Base-by-base conservation (phyloP, 1,140 invertebrate genomes). In the Anoplolepis gracilipes region DNA sequence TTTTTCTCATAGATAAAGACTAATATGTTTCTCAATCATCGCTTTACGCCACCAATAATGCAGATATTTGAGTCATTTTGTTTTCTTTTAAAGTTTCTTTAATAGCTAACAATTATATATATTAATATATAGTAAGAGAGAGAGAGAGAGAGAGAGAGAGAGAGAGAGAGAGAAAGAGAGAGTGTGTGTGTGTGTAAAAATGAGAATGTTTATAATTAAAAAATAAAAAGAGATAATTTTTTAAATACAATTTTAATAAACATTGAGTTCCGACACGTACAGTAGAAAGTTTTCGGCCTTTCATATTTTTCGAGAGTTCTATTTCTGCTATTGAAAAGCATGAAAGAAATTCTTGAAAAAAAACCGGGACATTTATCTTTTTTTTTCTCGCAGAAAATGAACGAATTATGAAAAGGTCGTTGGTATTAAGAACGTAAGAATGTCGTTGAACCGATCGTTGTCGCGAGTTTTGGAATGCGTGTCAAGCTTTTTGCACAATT, bases 401-500 rank as follows among this genome's bases (percentile, higher is more conserved):
- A 55, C 36, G 28, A 55, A 76, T 42, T 55, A 1, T 16, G 46
- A 1, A 16, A 57, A 33, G 11, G 25, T 42, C 28, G 16, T n/a
- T 53, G 61, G 22, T 16, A 49, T 69, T 55, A 55, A 33, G 16
- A 42, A 11, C 42, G 53, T 53, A 42, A 30, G 53, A 69, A 70
- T 22, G 39, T 19, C 19, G 30, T 75, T 57, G 53, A 55, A 46
- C 33, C 11, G 39, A 16, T 30, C 55, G 22, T 67, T 49, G 25
- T 11, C 1, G 33, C 53, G 53, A 53, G 65, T 85, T 75, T 89
- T 64, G 33, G 61, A 89, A 89, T 89, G 87, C 87, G 87, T 89
- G 88, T 89, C 88, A 70, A 59, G 67, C 53, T 89, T 88, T 89
- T 89, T 89, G 87, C 59, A 46, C 33, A 59, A 88, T 86, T 62